Evolutionary conservation across 2,113 vertebrate genomes (phyloP), one percentile per base, ranked within the genome.

Genomic region (Thalassoma bifasciatum): DNA sequence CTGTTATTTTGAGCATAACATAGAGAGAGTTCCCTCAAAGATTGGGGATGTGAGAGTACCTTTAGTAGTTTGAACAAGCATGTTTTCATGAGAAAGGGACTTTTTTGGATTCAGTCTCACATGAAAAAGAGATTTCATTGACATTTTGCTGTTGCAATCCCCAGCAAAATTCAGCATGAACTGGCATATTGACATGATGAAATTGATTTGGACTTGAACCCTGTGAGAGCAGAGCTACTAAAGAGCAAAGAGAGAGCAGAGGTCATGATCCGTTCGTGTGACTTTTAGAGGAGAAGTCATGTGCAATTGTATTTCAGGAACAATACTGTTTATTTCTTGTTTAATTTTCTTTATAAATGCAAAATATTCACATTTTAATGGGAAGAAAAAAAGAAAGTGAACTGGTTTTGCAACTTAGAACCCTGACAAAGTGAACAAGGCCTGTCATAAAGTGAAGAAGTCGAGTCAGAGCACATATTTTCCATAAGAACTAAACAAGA

Each of bases 1-100:
- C 37, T 34, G 17, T 88, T 88, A 86, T 90, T 88, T 79, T 65
- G 24, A 46, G 40, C n/a, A 56, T 78, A 64, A 75, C 81, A 82
- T 79, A 75, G 62, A 82, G 53, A 86, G 38, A 86, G 81, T 90
- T 86, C 84, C 73, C 74, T 71, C 54, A 75, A 71, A 59, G 52
- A 84, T 90, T 87, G 47, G 73, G 89, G 90, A 90, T 91, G 89
- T 90, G 88, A 91, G 81, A 89, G 86, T 85, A 84, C 81, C 64
- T 77, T 69, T 70, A 82, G 76, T 68, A 86, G 77, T 85, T 69
- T 59, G 1, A 76, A 83, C 58, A 63, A 72, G 52, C 52, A 63
- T 87, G 79, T 82, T 86, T 91, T 70, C 66, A 74, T 74, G 59
- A 77, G 46, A 69, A 53, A 60, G 67, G 75, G 63, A 46, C n/a